Conservation (phyloP, 2,797 vertebrate species). For the Cynopterus sphinx region DNA sequence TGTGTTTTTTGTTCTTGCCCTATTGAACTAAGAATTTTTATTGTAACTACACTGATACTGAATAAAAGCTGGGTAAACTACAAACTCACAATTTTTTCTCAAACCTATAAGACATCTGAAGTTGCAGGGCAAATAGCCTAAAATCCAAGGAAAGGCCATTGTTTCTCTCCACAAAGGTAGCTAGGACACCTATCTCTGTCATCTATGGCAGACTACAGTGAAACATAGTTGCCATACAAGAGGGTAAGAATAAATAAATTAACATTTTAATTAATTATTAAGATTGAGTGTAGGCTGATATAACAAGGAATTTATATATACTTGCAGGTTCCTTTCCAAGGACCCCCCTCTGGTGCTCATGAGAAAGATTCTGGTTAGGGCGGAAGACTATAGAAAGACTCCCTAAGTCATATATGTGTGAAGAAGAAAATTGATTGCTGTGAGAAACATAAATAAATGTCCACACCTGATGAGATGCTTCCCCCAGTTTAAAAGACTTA, state of each 20-base stretch:
- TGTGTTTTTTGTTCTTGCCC: background rate
- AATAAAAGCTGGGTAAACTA: background rate
- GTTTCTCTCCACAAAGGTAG: background rate
- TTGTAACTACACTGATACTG: background rate
- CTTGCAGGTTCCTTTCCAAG: background rate
- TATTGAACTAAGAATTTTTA: background rate
- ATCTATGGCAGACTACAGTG: background rate
- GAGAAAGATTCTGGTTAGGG: background rate
- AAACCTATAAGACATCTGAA: background rate
- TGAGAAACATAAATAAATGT: background rate
- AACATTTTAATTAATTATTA: background rate
- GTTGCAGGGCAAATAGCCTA: background rate
- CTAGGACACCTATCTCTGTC: background rate
- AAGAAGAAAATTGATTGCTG: background rate
- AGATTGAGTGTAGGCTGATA: background rate
- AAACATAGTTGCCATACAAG: background rate
- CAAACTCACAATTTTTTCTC: background rate
- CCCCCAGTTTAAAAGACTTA: background rate
- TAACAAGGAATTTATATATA: background rate
- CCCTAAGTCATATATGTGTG: background rate
- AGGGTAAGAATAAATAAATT: background rate
- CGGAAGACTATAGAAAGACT: background rate
- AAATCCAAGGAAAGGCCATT: background rate
- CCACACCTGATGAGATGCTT: background rate
- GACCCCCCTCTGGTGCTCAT: background rate